Base-by-base conservation (phyloP, 2,113 vertebrate species). In the Hirundichthys speculiger region DNA sequence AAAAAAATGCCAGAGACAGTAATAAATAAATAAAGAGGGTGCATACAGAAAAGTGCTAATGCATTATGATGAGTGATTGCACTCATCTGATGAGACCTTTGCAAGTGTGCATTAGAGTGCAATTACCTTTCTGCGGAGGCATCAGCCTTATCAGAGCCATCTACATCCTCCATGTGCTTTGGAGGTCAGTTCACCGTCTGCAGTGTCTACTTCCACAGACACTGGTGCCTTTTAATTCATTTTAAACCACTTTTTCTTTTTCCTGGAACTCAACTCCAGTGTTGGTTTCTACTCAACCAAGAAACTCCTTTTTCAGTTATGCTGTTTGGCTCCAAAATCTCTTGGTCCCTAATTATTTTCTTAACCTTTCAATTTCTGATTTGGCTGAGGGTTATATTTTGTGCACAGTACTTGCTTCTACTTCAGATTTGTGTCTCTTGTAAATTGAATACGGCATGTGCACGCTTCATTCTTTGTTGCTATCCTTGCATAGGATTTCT, bases 81-180 rank as follows among this genome's bases (percentile, higher is more conserved):
- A 57, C 58, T 77, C 60, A 40, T 71, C 69, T 66, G 49, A 67
- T 72, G 43, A 70, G 43, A 79, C 52, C 66, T 76, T 76, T 62
- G 68, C 42, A 66, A 60, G 34, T 24, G 50, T 57, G 62, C 45
- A 69, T 82, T 80, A 71, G 58, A 57, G 60, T 64, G 58, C 22
- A 75, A 67, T 84, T 88, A 75, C 48, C 58, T 68, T 3, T 74
- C 57, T 46, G 42, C 40, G 43, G 48, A 74, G 56, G 70, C 52
- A 72, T 73, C 30, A 56, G 69, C 50, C 21, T 18, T 61, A 82
- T 82, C 69, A 45, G 43, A 45, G 48, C 22, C 59, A 62, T 76
- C 61, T 46, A 34, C 12, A 52, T 59, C 70, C 67, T 66, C 30
- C 47, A 57, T 21, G 25, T 68, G 49, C 45, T 68, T 58, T 67